These are phyloP conservation scores for Ischnura elegans DNA, from an alignment of 2,888 invertebrate genomes.

Conservation along the genomic window DNA sequence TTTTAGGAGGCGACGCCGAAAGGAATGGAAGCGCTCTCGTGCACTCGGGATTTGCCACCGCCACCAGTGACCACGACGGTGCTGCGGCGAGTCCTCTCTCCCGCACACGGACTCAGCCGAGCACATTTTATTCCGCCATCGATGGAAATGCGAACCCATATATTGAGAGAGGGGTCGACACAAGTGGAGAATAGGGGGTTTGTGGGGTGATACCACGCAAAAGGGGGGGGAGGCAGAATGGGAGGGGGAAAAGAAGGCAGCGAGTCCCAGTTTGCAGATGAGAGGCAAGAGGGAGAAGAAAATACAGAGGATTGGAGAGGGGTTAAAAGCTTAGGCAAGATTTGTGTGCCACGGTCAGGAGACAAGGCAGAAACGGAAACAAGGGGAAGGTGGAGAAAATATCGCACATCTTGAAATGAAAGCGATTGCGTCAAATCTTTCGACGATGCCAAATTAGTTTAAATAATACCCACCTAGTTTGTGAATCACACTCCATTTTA, in stretches of 20 bases:
- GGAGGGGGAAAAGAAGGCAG: background rate
- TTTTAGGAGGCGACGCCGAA: no score
- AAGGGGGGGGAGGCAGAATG: background rate
- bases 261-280: background rate
- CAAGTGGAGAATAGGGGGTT: no score
- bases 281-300: background rate
- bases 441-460: no score
- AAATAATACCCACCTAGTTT: no score
- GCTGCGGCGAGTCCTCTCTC: background rate
- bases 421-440: no score
- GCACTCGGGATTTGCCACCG: no score
- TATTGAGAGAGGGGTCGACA: background rate
- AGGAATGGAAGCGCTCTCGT: no score
- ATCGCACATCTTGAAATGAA: no score
- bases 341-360: no score
- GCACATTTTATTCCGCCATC: slow-evolving; percentile 15
- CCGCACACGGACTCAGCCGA: background rate
- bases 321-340: background rate
- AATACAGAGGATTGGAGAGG: background rate
- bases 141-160: slow-evolving; percentile 56
- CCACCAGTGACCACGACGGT: no score
- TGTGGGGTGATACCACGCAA: background rate
- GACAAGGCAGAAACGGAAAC: background rate
- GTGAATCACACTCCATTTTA: no score
- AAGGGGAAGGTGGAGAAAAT: background rate